Evolutionary conservation across 2,113 vertebrate species (phyloP).

Genomic region (Charadrius vociferus): DNA sequence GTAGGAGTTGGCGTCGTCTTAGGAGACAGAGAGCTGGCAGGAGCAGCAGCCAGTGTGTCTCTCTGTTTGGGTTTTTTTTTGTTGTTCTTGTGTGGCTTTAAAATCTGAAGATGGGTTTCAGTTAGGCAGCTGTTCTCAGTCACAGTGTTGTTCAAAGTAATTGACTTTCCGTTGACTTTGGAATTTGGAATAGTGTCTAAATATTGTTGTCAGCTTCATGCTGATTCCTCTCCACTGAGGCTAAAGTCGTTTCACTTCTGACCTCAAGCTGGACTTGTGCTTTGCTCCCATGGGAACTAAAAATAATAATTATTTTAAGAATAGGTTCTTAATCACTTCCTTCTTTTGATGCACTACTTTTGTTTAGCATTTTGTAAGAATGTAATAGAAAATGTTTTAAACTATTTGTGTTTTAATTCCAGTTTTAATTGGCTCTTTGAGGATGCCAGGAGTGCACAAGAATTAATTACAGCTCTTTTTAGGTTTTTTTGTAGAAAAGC

Average conservation of each 20-base stretch:
- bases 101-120: neutral
- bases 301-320: slow-evolving; percentile 69
- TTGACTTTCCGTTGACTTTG: slow-evolving; percentile 7
- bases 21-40: neutral
- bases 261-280: slow-evolving; percentile 53
- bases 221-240: slow-evolving; percentile 22
- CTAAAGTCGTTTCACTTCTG: neutral
- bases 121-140: neutral
- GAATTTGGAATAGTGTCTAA: slow-evolving; percentile 8
- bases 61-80: neutral
- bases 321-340: slow-evolving; percentile 68
- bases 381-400: slow-evolving; percentile 45
- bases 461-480: slow-evolving; percentile 9
- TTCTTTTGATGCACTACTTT: slow-evolving; percentile 58
- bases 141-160: neutral
- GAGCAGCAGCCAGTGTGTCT: neutral
- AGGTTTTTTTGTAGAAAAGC: neutral
- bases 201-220: slow-evolving; percentile 36
- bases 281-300: slow-evolving; percentile 64
- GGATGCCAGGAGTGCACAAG: neutral
- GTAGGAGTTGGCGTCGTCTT: fast-evolving
- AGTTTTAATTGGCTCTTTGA: slow-evolving; percentile 39
- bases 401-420: slow-evolving; percentile 41
- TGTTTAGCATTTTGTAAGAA: slow-evolving; percentile 51
- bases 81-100: neutral